Evolutionary conservation across 2,113 vertebrate species (phyloP), one percentile per base, ranked within the genome.

Genomic region (Leucopsar rothschildi): DNA sequence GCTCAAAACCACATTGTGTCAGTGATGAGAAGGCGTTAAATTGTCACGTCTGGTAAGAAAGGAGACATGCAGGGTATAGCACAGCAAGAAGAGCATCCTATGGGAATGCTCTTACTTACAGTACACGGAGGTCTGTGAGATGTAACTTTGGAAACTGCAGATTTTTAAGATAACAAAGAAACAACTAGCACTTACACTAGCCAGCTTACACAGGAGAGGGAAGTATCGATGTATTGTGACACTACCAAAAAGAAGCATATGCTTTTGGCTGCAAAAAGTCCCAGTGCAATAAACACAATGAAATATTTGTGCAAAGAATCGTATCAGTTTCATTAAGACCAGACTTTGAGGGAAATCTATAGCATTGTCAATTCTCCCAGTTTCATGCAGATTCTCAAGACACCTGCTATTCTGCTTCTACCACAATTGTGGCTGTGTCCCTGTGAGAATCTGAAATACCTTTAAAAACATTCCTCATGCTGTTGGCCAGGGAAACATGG

Each of bases 391-490:
- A 63, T 69, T 91, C 66, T 89, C 86, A 82, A 65, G 73, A 71
- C 8, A 76, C 5, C 8, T 72, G 78, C 49, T 77, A 37, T 50
- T 94, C 47, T 88, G 29, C 37, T n/a, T 77, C 39, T 28, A 78
- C 10, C 12, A 31, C 29, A 77, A 60, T 0, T 59, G 76, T 1
- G 1, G n/a, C 63, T 3, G 1, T 20, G 23, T 11, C 50, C 27
- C 35, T 59, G 8, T 59, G 29, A 82, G 59, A 87, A 73, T 42
- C 23, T 59, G 18, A 89, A 91, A 50, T 29, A 61, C 11, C 44
- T 86, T 91, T n/a, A n/a, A 78, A 88, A 93, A 78, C 29, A 68
- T 59, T 91, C 29, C n/a, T 47, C 49, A 13, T 61, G 20, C 40
- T 76, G 18, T 52, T 52, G 40, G 19, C 53, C 75, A 60, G 21